Conservation (phyloP, 2,113 vertebrate genomes). For the Neogale vison region DNA sequence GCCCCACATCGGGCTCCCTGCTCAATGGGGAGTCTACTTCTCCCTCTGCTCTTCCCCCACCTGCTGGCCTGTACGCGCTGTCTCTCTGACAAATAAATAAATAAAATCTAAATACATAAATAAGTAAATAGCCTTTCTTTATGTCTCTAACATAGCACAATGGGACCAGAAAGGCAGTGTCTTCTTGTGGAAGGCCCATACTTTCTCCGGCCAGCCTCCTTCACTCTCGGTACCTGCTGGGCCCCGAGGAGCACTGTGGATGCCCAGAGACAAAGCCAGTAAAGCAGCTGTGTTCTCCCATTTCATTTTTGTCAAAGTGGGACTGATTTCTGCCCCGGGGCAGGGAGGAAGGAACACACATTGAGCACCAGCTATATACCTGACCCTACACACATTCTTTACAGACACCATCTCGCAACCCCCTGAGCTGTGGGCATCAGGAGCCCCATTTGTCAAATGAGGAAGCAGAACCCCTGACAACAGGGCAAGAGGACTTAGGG, state of each 20-base stretch:
- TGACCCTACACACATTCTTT: not conserved
- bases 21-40: too few relatives aligned
- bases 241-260: not conserved
- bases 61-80: too few relatives aligned
- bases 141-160: not conserved
- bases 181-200: not conserved
- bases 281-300: not conserved
- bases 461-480: not conserved
- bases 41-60: too few relatives aligned
- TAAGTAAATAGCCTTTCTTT: not conserved
- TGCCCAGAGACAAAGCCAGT: not conserved
- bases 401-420: not conserved
- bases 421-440: not conserved
- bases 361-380: not conserved
- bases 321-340: not conserved
- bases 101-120: too few relatives aligned
- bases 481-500: not conserved
- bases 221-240: not conserved
- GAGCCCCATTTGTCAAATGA: not conserved
- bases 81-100: too few relatives aligned
- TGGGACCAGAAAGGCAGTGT: not conserved
- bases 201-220: not conserved
- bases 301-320: not conserved
- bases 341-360: not conserved
- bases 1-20: too few relatives aligned